phyloP scores from a whole-genome alignment of 2,888 invertebrate species.

The Drosophila tanythrix region DNA sequence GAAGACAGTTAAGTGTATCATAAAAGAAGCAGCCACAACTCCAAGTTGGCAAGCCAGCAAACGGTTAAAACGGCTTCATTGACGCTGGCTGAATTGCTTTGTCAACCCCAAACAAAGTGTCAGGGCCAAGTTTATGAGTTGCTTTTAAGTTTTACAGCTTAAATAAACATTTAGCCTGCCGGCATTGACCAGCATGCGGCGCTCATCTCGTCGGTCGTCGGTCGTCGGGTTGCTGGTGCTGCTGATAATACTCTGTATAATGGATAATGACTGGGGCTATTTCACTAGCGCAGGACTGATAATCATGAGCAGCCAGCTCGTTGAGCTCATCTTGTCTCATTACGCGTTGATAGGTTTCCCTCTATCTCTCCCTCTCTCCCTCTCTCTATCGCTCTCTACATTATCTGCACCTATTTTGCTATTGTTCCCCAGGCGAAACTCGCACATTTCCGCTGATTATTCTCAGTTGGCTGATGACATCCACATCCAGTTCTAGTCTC shows the following conservation, averaged over 20 bases:
- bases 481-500: constrained; percentile 44
- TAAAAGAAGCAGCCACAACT: constrained; percentile 34
- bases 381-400: not conserved
- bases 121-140: constrained; percentile 62
- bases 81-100: constrained; percentile 25
- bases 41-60: constrained; percentile 22
- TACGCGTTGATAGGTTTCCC: constrained; percentile 64
- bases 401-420: constrained; percentile 59
- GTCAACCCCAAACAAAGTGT: constrained; percentile 30
- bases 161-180: constrained; percentile 60
- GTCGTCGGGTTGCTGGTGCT: constrained; percentile 4
- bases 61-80: constrained; percentile 55
- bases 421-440: constrained; percentile 59
- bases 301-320: constrained; percentile 55
- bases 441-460: constrained; percentile 65
- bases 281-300: constrained; percentile 43
- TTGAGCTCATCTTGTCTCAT: constrained; percentile 76
- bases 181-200: constrained; percentile 58
- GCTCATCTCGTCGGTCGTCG: constrained; percentile 1
- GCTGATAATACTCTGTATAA: constrained; percentile 43
- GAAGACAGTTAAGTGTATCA: constrained; percentile 26
- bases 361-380: not conserved
- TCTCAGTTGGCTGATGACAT: constrained; percentile 46
- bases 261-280: constrained; percentile 52
- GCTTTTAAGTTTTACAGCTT: constrained; percentile 72